Base-by-base conservation (phyloP, 2,797 vertebrate species). In the Pangasius macronema region DNA sequence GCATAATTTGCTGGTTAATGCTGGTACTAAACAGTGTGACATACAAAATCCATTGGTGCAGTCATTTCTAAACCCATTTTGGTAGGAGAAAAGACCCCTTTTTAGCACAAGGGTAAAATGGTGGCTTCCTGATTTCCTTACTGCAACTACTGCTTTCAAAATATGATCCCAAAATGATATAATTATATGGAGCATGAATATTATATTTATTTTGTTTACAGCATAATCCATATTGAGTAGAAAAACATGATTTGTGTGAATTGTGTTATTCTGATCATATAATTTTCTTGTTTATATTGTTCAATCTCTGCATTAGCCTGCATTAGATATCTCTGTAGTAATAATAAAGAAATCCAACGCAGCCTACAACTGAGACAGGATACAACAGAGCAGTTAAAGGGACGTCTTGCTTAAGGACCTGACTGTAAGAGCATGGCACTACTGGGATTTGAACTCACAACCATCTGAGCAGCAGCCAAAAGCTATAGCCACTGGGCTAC, bases 1-100 rank as follows among this genome's bases (percentile, higher is more conserved):
- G 75, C 5, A 57, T 80, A 81, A 81, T 61, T 27, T 81, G 57
- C 36, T 42, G 24, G 36, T 42, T 81, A 81, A 61, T 81, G 5
- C 11, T 16, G 36, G 57, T 81, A 33, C 5, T 80, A 57, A 59
- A 76, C 4, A 1, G 8, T 36, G 53, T 59, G 77, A 80, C 33
- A 76, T 51, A 33, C 30, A 80, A 80, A 57, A 59, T 39, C n/a
- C 30, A 33, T 30, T 33, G 49, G 49, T 77, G n/a, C 30, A 33
- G 36, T 61, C 55, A 81, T 61, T 61, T 79, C 18, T 14, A 36
- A 59, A 80, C 5, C 77, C 33, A 39, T 39, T 36, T 39, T 39
- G 20, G 77, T 24, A 14, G 3, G 33, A n/a, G 39, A 53, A 53
- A 3, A 76, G 6, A 49, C 11, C 42, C 1, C 30, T 51, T 55